Percentiles rank a stretch among this genome's conserved stretches.
These are phyloP conservation scores for Ochotona princeps DNA, from an alignment of 2,113 vertebrate genomes.

Conservation along the genomic window DNA sequence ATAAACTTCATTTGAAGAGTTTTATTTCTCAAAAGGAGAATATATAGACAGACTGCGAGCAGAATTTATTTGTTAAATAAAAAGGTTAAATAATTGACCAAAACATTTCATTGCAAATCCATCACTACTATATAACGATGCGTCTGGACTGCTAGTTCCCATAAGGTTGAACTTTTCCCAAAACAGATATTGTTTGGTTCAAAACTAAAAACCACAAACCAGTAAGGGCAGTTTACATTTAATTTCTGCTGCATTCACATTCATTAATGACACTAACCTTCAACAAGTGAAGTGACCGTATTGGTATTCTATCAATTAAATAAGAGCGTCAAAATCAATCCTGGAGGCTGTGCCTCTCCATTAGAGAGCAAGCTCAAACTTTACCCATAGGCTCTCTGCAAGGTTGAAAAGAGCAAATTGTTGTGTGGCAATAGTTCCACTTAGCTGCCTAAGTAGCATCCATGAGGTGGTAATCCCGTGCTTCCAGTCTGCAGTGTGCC, in stretches of 20 bases:
- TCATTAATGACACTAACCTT: slow-evolving; percentile 20
- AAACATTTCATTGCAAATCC: slow-evolving; percentile 50
- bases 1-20: slow-evolving; percentile 44
- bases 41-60: not conserved
- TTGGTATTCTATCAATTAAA: slow-evolving; percentile 20
- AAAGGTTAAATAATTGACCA: slow-evolving; percentile 20
- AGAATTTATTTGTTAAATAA: slow-evolving; percentile 35
- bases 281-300: slow-evolving; percentile 18
- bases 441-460: slow-evolving; percentile 68
- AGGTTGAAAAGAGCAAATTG: slow-evolving; percentile 78
- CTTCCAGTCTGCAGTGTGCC: slow-evolving; percentile 1
- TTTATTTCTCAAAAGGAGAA: slow-evolving; percentile 47
- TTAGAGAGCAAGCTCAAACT: not conserved
- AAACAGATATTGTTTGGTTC: slow-evolving; percentile 49
- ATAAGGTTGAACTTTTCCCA: slow-evolving; percentile 28
- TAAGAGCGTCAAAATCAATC: slow-evolving; percentile 26
- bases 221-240: slow-evolving; percentile 16
- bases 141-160: not conserved
- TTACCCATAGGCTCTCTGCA: slow-evolving; percentile 76
- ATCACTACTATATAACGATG: slow-evolving; percentile 29
- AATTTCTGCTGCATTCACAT: slow-evolving; percentile 29
- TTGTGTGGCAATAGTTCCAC: slow-evolving; percentile 70
- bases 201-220: slow-evolving; percentile 55
- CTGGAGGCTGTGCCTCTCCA: slow-evolving; percentile 7
- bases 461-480: slow-evolving; percentile 83